Evolutionary conservation across 1,140 invertebrate genomes (phyloP).

Genomic region (Oncopodura yosiiana): DNA sequence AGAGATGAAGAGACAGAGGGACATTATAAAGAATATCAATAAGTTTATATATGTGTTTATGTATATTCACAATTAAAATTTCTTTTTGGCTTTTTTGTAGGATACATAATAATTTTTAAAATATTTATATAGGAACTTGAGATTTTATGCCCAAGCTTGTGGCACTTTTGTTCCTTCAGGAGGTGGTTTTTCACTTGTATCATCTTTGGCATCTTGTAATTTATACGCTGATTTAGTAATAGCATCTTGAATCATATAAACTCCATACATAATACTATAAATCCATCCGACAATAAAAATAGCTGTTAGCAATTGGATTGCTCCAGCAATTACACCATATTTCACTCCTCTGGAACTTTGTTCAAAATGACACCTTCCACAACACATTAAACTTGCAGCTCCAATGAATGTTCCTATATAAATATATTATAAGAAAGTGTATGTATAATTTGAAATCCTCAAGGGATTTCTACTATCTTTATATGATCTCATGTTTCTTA

Average conservation of each 20-base stretch:
- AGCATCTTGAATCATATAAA: constrained; percentile 44
- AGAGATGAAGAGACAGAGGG: too few species aligned
- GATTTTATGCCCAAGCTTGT: constrained; percentile 6
- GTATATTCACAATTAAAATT: too few species aligned
- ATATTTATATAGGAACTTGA: not conserved
- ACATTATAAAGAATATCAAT: not conserved
- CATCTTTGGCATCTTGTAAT: constrained; percentile 4
- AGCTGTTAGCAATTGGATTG: constrained; percentile 41
- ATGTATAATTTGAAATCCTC: not conserved
- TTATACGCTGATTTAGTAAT: constrained; percentile 26
- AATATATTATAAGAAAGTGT: not conserved
- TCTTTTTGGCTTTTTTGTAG: too few species aligned
- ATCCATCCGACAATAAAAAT: constrained; percentile 47
- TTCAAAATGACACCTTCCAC: constrained; percentile 41
- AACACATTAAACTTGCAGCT: constrained; percentile 43
- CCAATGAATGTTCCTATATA: constrained; percentile 43
- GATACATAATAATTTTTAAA: too few species aligned
- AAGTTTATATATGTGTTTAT: not conserved
- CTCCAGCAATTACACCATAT: constrained; percentile 42
- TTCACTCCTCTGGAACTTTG: constrained; percentile 39
- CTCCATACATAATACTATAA: constrained; percentile 48
- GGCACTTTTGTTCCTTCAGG: not conserved
- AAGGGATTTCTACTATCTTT: not conserved
- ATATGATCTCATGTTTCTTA: constrained; percentile 32
- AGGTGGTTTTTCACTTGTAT: constrained; percentile 5